Evolutionary conservation across 2,113 vertebrate genomes (phyloP).

Genomic region (Gavialis gangeticus): DNA sequence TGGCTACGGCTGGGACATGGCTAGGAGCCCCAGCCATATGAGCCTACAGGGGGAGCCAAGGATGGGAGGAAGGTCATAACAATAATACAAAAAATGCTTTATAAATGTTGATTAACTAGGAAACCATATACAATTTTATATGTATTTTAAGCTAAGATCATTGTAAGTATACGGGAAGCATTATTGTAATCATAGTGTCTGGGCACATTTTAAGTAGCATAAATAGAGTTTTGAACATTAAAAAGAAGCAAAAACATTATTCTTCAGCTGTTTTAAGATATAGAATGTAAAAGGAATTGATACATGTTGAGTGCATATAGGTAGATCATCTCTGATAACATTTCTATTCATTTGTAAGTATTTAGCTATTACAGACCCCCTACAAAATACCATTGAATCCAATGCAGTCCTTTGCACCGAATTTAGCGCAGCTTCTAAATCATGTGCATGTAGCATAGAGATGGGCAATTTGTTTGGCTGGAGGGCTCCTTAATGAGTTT

Average conservation of each 20-base stretch:
- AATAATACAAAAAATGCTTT: not conserved
- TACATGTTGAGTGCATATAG: not conserved
- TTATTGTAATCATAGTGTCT: not conserved
- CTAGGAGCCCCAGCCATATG: too few relatives aligned
- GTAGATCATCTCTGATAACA: not conserved
- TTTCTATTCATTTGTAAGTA: not conserved
- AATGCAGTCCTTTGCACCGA: not conserved
- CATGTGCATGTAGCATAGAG: too few relatives aligned
- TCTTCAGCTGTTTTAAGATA: not conserved
- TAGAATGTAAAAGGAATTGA: not conserved
- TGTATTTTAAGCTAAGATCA: not conserved
- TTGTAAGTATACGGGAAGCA: not conserved
- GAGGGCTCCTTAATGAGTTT: too few relatives aligned
- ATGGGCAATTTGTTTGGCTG: too few relatives aligned
- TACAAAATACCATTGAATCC: not conserved
- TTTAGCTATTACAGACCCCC: not conserved
- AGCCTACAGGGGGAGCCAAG: too few relatives aligned
- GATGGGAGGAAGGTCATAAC: not conserved
- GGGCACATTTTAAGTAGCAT: not conserved
- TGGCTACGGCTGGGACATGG: too few relatives aligned
- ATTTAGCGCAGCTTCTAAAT: not conserved
- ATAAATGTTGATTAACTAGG: not conserved
- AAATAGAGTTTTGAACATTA: not conserved
- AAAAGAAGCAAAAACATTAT: not conserved
- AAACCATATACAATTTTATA: not conserved